These are phyloP conservation scores for Hydrotaea diabolus DNA, from an alignment of 2,888 invertebrate species.

Conservation along the genomic window DNA sequence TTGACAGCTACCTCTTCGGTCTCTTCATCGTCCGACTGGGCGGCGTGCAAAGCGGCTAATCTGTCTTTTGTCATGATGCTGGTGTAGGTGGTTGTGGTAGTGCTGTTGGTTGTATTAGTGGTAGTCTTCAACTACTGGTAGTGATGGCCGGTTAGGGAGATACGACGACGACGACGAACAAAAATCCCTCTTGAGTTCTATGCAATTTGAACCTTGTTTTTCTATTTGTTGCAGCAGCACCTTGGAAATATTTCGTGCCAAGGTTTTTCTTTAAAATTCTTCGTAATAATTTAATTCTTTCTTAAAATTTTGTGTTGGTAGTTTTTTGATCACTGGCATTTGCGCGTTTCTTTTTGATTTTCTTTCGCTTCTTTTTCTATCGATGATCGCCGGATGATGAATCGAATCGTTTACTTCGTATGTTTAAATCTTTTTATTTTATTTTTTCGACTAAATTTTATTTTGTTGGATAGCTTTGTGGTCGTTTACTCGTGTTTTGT, in stretches of 20 bases:
- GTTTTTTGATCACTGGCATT: slow-evolving; percentile 20
- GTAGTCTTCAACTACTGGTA: slow-evolving; percentile 33
- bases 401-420: neutral
- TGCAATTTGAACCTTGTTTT: neutral
- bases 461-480: slow-evolving; percentile 14
- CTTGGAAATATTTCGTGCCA: neutral
- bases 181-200: slow-evolving; percentile 50
- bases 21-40: slow-evolving; percentile 99
- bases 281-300: neutral
- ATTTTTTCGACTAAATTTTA: slow-evolving; percentile 7
- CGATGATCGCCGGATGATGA: neutral
- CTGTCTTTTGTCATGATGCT: slow-evolving; percentile 94
- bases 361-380: slow-evolving; percentile 1
- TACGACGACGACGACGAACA: neutral
- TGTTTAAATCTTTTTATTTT: neutral
- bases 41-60: slow-evolving; percentile 97
- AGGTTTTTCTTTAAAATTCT: neutral
- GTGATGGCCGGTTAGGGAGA: slow-evolving; percentile 25
- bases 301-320: neutral
- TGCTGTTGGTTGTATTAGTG: neutral
- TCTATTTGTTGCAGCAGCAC: neutral
- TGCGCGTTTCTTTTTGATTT: neutral
- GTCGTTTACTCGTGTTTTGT: neutral
- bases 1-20: slow-evolving; percentile 97
- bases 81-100: slow-evolving; percentile 40